phyloP scores from a whole-genome alignment of 2,888 invertebrate genomes.

The Therioaphis trifolii region DNA sequence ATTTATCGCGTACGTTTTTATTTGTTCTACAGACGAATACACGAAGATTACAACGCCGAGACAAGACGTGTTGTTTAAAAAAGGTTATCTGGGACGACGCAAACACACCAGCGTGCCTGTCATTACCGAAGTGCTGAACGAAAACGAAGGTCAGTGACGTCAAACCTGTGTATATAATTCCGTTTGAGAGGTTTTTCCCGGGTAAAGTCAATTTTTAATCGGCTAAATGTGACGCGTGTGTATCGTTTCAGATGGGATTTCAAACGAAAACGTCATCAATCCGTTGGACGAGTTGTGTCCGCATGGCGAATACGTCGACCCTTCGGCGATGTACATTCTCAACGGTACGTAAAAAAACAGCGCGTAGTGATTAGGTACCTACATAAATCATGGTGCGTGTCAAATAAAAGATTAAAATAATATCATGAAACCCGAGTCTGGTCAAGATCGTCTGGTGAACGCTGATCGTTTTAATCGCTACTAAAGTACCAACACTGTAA shows the following conservation, averaged over 20 bases:
- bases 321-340: conserved; percentile 71
- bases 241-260: conserved; percentile 30
- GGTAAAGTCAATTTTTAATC: no score
- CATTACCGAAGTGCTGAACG: conserved; percentile 48
- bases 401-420: no score
- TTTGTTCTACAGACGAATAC: conserved; percentile 71
- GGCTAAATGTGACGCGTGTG: no score
- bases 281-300: conserved; percentile 54
- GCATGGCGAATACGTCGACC: conserved; percentile 70
- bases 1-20: not conserved
- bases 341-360: conserved; percentile 69
- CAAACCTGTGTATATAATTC: not conserved
- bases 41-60: conserved; percentile 78
- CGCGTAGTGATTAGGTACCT: no score
- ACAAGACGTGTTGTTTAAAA: conserved; percentile 79
- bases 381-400: no score
- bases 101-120: conserved; percentile 51
- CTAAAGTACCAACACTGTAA: no score
- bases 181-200: no score
- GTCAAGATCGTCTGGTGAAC: no score
- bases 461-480: no score
- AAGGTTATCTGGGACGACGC: conserved; percentile 73
- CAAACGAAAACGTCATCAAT: conserved; percentile 14
- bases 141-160: conserved; percentile 48
- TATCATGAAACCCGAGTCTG: no score